Conservation (phyloP, 2,797 vertebrate species). For the Mus caroli region DNA sequence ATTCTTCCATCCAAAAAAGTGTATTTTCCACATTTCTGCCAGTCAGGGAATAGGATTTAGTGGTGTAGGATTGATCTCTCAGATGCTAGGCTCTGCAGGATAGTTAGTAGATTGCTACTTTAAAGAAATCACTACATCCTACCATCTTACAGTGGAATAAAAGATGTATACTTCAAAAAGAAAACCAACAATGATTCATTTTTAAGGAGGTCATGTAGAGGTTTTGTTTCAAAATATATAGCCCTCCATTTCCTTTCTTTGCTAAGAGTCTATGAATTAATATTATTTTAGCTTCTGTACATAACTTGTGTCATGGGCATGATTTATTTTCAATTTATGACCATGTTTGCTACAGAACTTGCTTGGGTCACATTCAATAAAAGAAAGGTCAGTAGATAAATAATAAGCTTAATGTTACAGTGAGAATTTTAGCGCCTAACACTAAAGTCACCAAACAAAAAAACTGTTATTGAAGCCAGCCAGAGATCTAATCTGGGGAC, state of each 20-base stretch:
- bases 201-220: neutral
- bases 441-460: neutral
- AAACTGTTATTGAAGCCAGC: neutral
- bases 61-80: neutral
- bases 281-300: constrained; percentile 41
- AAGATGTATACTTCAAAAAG: constrained; percentile 41
- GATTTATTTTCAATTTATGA: constrained; percentile 62
- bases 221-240: constrained; percentile 44
- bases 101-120: constrained; percentile 52
- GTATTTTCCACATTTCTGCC: constrained; percentile 40
- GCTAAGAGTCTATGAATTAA: constrained; percentile 36
- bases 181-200: constrained; percentile 25
- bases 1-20: neutral
- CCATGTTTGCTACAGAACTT: constrained; percentile 25
- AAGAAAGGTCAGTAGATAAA: constrained; percentile 59
- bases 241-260: neutral
- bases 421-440: constrained; percentile 41
- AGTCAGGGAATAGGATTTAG: neutral
- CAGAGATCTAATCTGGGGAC: neutral
- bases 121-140: constrained; percentile 44
- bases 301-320: neutral
- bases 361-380: constrained; percentile 32
- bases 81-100: constrained; percentile 29
- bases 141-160: neutral
- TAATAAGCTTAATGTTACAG: constrained; percentile 19